Conservation (phyloP, 2,797 vertebrate genomes). For the Coregonus ussuriensis region DNA sequence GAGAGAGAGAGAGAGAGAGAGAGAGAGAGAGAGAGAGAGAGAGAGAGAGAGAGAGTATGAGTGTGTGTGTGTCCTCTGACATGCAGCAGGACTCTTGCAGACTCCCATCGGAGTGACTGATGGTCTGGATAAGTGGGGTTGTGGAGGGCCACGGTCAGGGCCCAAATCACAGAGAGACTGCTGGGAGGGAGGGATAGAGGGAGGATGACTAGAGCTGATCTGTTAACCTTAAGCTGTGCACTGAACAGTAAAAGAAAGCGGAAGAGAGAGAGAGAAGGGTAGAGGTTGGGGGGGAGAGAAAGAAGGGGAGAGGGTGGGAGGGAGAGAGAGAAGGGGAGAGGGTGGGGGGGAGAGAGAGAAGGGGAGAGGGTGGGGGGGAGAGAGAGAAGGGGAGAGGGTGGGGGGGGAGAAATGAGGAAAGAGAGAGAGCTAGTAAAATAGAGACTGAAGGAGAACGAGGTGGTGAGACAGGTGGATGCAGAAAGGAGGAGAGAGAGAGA, state of each 20-base stretch:
- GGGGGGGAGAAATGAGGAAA: neutral
- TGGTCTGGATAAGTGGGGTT: neutral
- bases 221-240: neutral
- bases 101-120: conserved; percentile 3
- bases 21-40: neutral
- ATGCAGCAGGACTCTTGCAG: neutral
- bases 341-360: neutral
- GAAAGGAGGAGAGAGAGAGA: neutral
- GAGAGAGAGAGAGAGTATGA: no score
- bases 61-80: neutral
- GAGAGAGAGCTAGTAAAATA: conserved; percentile 21
- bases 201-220: neutral
- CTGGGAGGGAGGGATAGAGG: neutral
- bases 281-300: neutral
- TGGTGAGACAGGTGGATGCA: neutral
- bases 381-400: no score
- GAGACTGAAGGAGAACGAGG: neutral
- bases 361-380: no score
- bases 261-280: neutral
- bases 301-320: no score
- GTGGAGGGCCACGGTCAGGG: neutral
- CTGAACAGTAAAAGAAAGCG: neutral
- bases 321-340: neutral
- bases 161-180: neutral
- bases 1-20: no score